A percentile compares a stretch with the other conserved stretches of the same genome.
phyloP scores from a whole-genome alignment of 2,797 vertebrate species.

The Eutrigla gurnardus region DNA sequence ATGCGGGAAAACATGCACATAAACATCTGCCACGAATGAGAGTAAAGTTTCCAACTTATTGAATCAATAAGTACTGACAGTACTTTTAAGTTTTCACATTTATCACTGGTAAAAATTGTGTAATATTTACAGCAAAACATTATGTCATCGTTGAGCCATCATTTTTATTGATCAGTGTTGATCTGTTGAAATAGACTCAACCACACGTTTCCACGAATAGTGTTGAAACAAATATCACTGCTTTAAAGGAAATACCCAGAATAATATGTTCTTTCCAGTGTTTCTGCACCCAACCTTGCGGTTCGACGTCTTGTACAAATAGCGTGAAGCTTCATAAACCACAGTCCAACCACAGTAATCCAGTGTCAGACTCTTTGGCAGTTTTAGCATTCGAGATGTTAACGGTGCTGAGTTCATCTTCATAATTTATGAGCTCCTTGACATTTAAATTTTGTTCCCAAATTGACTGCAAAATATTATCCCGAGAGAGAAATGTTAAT shows the following conservation, averaged over 20 bases:
- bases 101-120: not conserved
- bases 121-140: not conserved
- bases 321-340: conserved; percentile 60
- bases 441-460: conserved; percentile 50
- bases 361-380: conserved; percentile 61
- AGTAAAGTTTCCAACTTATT: not conserved
- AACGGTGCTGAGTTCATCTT: conserved; percentile 57
- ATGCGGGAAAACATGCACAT: not conserved
- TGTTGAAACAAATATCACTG: conserved; percentile 36
- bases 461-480: conserved; percentile 51
- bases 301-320: conserved; percentile 64
- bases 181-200: conserved; percentile 26
- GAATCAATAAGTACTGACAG: not conserved
- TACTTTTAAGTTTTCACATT: not conserved
- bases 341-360: conserved; percentile 65
- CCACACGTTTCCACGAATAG: conserved; percentile 19
- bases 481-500: conserved; percentile 51
- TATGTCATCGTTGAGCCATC: not conserved
- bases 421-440: conserved; percentile 62
- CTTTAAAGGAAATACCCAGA: conserved; percentile 33
- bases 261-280: conserved; percentile 44
- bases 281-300: conserved; percentile 51
- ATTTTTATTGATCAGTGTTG: conserved; percentile 5
- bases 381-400: conserved; percentile 45
- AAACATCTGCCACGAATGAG: not conserved